Evolutionary conservation across 2,888 invertebrate species (phyloP), one percentile per base, ranked within the genome.

Genomic region (Agonopterix subpropinquella): DNA sequence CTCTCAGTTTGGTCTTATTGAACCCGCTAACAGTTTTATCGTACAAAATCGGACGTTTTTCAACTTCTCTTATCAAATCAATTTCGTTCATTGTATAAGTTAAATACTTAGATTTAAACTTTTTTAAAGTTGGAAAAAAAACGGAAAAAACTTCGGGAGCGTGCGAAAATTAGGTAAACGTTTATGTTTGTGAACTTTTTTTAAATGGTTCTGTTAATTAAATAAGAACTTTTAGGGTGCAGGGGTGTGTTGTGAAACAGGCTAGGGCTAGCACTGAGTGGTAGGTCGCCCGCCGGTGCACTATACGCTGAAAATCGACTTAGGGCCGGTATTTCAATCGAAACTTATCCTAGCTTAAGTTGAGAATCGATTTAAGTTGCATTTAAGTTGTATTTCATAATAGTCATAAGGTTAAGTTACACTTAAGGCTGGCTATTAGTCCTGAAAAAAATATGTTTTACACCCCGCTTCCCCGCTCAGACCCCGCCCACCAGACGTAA

Each of bases 1-100:
- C 89, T 42, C 90, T 71, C 11, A 89, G 63, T 48, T 87, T 87
- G 0, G 89, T 84, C 56, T 90, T 90, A 51, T 90, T 89, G 58
- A 90, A 90, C 0, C 90, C 89, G 52, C 87, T 89, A 11, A 89
- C 78, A 0, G 88, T 80, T 52, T 88, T 89, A 51, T 90, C 89
- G 58, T 90, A 90, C 18, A 90, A 65, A 50, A 90, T 87, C 0
- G 90, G 85, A 8, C 83, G 79, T 53, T 86, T 82, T 53, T 89
- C 86, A 2, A 90, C 89, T 56, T 90, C 89, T 43, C 81, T 85
- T 49, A 90, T 90, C 39, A 90, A 67, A 59, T 89, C 89, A n/a
- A 89, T 70, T 61, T 90, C 90, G 60, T 90, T 90, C 79, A 90
- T 87, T 48, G 68, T n/a, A n/a, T 8, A 10, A 9, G 8, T 9